Percentiles rank a stretch among this genome's conserved stretches.
Evolutionary conservation across 1,140 invertebrate species (phyloP).

Genomic region (Zaprionus capensis): DNA sequence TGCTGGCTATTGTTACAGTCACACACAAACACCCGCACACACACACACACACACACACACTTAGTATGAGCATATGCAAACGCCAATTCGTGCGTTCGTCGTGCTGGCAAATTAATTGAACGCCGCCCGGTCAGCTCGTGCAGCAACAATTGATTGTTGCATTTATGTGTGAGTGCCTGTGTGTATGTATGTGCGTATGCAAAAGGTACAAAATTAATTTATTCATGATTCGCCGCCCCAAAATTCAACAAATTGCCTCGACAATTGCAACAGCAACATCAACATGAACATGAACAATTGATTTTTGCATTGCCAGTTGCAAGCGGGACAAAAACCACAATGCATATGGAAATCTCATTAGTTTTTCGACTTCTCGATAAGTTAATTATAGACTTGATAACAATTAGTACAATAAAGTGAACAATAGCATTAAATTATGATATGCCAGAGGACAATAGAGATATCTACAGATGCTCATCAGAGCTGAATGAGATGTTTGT

Average conservation of each 20-base stretch:
- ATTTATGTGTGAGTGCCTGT: conserved; percentile 32
- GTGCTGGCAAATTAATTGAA: conserved; percentile 72
- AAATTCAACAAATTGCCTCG: background rate
- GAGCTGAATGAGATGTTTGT: conserved; percentile 36
- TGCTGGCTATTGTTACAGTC: conserved; percentile 34
- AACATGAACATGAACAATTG: conserved; percentile 18
- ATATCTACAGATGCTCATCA: background rate
- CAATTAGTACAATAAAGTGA: conserved; percentile 53
- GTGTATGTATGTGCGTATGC: background rate
- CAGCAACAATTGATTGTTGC: conserved; percentile 76
- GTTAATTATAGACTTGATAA: conserved; percentile 57
- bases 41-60: background rate
- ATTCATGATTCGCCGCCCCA: conserved; percentile 36
- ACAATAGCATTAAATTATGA: conserved; percentile 61
- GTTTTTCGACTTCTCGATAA: conserved; percentile 38
- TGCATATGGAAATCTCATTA: conserved; percentile 7
- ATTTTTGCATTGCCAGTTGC: conserved; percentile 17
- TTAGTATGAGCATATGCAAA: conserved; percentile 49
- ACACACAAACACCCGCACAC: background rate
- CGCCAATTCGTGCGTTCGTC: conserved; percentile 48
- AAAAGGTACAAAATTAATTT: conserved; percentile 66
- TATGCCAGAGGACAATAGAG: background rate
- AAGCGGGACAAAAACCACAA: conserved; percentile 36
- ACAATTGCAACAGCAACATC: background rate
- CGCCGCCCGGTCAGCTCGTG: conserved; percentile 30